Evolutionary conservation across 2,888 invertebrate species (phyloP).

Genomic region (Cybosia mesomella): DNA sequence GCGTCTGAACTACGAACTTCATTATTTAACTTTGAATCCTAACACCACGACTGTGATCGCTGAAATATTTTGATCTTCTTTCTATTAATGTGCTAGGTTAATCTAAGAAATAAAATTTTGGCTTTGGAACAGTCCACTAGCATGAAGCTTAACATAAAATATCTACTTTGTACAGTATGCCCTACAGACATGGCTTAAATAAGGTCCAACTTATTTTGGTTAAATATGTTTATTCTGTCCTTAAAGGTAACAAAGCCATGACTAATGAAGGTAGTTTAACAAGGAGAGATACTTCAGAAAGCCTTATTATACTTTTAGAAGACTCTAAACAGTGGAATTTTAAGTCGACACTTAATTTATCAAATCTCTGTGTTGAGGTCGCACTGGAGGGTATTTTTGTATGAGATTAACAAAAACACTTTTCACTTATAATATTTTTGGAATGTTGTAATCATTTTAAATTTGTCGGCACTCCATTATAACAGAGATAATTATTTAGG

Average conservation of each 20-base stretch:
- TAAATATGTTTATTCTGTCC: conserved; percentile 52
- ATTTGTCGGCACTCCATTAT: background rate
- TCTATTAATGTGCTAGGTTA: background rate
- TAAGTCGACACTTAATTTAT: conserved; percentile 60
- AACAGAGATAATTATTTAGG: background rate
- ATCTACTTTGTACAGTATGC: background rate
- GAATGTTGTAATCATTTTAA: conserved; percentile 1
- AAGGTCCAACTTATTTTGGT: conserved; percentile 26
- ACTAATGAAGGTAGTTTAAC: conserved; percentile 71
- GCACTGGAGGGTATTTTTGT: conserved; percentile 3
- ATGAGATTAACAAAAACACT: conserved; percentile 12
- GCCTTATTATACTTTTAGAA: conserved; percentile 66
- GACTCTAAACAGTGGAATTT: conserved; percentile 61
- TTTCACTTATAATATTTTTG: conserved; percentile 2
- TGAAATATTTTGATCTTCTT: background rate
- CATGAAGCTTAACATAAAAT: background rate
- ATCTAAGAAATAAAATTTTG: background rate
- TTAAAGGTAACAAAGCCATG: conserved; percentile 61
- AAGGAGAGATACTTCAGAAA: conserved; percentile 57
- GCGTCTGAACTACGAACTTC: background rate
- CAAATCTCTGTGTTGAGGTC: conserved; percentile 38
- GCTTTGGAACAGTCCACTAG: background rate
- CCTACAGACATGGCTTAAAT: conserved; percentile 19
- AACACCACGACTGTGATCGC: too few species aligned
- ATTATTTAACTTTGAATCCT: background rate